Base-by-base conservation (phyloP, 2,888 invertebrate species). In the Meta bourneti region DNA sequence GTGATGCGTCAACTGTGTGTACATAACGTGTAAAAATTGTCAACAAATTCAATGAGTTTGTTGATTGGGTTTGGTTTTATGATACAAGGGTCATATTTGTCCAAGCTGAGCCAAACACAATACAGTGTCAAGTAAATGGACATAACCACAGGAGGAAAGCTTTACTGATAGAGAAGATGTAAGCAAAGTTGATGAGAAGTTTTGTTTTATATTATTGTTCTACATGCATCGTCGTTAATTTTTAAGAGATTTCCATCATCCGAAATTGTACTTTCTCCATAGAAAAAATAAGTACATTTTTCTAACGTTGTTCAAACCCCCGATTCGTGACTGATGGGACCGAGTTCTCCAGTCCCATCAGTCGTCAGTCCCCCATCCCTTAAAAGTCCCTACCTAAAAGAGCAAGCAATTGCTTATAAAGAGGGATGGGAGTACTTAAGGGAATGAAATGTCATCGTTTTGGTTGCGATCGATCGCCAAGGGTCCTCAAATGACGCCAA, bases 401-500 rank as follows among this genome's bases (percentile, higher is more conserved):
- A 49, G 48, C 34, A 86, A 86, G 77, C 85, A 77, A 86, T 86
- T 78, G 77, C 77, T 69, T 61, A 86, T 86, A 78, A 79, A 74
- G 88, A 88, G 72, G 51, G 80, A 71, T 70, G 85, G 81, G 86
- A 70, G 81, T 91, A 91, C 90, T 91, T 91, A 91, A 77, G 77
- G 54, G 82, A 87, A 91, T 83, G 91, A 87, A 91, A 87, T 87
- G 91, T 87, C 91, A 90, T 84, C 86, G 49, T 86, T 85, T 80
- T 70, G 34, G 85, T 48, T 70, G 52, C 81, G 70, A 87, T 91
- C 91, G 91, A 91, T 87, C 91, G 90, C 90, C 86, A 90, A 85
- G 86, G 51, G 74, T 75, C 86, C 86, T 86, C 86, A 90, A 86
- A 90, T 77, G 90, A 86, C 90, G 90, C 90, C 90, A 90, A 90